Percentiles rank a stretch among this genome's conserved stretches.
phyloP scores from a whole-genome alignment of 2,113 vertebrate species.

The Alosa alosa region DNA sequence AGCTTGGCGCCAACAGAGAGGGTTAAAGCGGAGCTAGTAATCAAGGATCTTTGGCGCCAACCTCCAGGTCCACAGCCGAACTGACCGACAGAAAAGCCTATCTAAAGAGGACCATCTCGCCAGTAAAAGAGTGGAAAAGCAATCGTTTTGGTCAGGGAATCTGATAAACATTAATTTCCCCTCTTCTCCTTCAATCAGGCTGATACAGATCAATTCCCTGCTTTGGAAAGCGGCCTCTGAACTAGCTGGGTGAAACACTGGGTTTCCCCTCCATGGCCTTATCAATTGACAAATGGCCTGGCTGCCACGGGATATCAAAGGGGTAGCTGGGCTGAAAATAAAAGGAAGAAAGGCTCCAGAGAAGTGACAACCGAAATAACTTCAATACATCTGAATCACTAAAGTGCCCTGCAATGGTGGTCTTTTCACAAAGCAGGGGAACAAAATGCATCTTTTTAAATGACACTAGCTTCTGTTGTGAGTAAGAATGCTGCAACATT shows the following conservation, averaged over 20 bases:
- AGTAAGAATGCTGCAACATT: neutral
- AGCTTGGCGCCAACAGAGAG: neutral
- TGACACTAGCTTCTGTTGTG: neutral
- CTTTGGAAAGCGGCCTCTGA: neutral
- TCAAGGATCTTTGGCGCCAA: no score
- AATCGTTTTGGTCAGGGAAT: conserved; percentile 23
- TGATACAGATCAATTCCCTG: conserved; percentile 19
- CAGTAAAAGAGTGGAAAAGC: conserved; percentile 16
- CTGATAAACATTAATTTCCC: conserved; percentile 27
- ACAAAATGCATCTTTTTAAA: neutral
- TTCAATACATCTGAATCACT: conserved; percentile 18
- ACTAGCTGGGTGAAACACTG: neutral
- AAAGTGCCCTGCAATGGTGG: neutral
- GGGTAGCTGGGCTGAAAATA: conserved; percentile 12
- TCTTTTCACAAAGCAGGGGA: neutral
- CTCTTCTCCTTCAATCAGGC: conserved; percentile 13
- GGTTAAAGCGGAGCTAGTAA: no score
- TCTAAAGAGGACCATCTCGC: conserved; percentile 1
- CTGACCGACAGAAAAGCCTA: neutral
- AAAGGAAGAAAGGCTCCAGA: neutral
- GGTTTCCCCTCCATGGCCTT: neutral
- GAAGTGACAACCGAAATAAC: conserved; percentile 15
- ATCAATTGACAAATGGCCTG: conserved; percentile 13
- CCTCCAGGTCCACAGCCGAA: neutral
- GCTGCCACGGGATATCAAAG: conserved; percentile 2